Evolutionary conservation across 2,888 invertebrate genomes (phyloP), one percentile per base, ranked within the genome.

Genomic region (Eucera pruinosa): DNA sequence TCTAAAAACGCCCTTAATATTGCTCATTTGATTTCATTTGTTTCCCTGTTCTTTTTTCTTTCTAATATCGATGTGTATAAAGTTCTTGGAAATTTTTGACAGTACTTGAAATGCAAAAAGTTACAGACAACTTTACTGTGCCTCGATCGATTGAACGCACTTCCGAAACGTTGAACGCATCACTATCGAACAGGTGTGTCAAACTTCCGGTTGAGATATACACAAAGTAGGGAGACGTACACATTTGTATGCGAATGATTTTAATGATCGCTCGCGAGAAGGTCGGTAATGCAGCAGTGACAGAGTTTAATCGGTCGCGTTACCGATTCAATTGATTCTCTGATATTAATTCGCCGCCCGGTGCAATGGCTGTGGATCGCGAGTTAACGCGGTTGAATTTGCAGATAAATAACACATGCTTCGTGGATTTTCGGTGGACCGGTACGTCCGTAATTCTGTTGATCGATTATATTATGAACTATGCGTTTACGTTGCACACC

Each of bases 271-370:
- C 55, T 48, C 45, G 54, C 43, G 58, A 75, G 58, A 75, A 70
- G 69, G 68, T 80, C 66, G 55, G 64, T 80, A 68, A 80, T 79
- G 62, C 64, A 58, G 58, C 58, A 64, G 66, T 80, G 70, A 70
- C 71, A 43, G 60, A 71, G 71, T 67, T 80, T 80, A 80, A 80
- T 71, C 80, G 70, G 20, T 41, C 65, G 61, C 23, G 41, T 67
- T 67, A 48, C 64, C 57, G 65, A 71, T 81, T 71, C 60, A 78
- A 81, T 81, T 68, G 69, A 81, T 81, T 74, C 57, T 60, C 78
- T 57, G 68, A 68, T 81, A 81, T 81, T 81, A 78, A 74, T 78
- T 78, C 55, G 52, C 48, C 18, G 45, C 33, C 65, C 54, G 41
- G 39, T 52, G 61, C 48, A 62, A 65, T 33, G 39, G 13, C 18